phyloP scores from a whole-genome alignment of 1,140 invertebrate genomes.

The Cyclina sinensis region DNA sequence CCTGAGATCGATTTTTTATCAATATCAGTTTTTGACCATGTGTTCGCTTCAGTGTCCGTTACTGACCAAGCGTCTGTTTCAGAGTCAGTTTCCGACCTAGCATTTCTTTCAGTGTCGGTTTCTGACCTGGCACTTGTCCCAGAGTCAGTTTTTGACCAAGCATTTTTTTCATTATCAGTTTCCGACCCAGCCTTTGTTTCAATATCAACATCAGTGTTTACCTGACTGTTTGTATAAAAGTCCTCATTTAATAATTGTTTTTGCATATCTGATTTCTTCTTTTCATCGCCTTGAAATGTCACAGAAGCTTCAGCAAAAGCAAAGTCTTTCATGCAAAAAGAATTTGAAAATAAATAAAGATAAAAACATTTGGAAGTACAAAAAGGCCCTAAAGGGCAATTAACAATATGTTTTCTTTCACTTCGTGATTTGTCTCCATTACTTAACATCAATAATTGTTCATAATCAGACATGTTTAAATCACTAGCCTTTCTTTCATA shows the following conservation, averaged over 20 bases:
- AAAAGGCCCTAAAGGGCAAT: not conserved
- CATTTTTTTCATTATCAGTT: too few relatives aligned
- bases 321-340: slow-evolving; percentile 25
- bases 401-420: not conserved
- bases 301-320: not conserved
- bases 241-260: slow-evolving; percentile 31
- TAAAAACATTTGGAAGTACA: slow-evolving; percentile 44
- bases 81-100: too few relatives aligned
- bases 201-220: not conserved
- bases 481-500: not conserved
- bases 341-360: slow-evolving; percentile 2
- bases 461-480: not conserved
- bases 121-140: not conserved
- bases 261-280: not conserved
- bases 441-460: not conserved
- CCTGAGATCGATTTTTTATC: too few relatives aligned
- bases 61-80: too few relatives aligned
- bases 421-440: not conserved
- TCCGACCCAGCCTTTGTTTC: too few relatives aligned
- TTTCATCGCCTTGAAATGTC: too few relatives aligned
- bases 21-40: too few relatives aligned
- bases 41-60: too few relatives aligned
- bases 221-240: not conserved
- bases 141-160: not conserved
- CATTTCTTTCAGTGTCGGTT: too few relatives aligned